A percentile compares a stretch with the other conserved stretches of the same genome.
Conservation (phyloP, 2,888 invertebrate genomes). For the Melieria omissa region DNA sequence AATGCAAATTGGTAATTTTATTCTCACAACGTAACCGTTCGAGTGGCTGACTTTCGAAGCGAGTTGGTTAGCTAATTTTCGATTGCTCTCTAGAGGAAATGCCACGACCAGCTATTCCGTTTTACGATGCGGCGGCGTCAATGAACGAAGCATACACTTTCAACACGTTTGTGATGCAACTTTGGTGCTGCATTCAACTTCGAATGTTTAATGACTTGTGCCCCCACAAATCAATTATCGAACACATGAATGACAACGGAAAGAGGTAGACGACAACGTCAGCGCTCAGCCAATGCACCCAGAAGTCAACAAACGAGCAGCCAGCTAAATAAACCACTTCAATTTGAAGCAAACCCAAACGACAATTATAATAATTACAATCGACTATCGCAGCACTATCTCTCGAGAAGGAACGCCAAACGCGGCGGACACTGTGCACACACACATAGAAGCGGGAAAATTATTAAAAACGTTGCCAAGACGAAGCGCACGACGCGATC, state of each 20-base stretch:
- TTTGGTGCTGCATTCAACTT: conserved; percentile 62
- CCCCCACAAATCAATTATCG: conserved; percentile 57
- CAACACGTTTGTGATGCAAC: conserved; percentile 1
- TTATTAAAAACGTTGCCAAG: conserved; percentile 9
- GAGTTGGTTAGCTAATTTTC: conserved; percentile 44
- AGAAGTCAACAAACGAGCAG: conserved; percentile 34
- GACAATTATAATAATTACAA: conserved; percentile 62
- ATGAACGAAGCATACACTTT: no score
- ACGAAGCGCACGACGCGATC: background rate
- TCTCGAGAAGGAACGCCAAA: no score
- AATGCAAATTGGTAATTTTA: conserved; percentile 29
- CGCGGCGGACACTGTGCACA: conserved; percentile 24
- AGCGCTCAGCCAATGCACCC: conserved; percentile 40
- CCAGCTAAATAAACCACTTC: conserved; percentile 41
- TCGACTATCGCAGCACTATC: conserved; percentile 48
- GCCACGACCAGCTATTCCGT: conserved; percentile 19
- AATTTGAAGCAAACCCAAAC: conserved; percentile 52
- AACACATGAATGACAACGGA: conserved; percentile 27
- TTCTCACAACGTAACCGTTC: conserved; percentile 31
- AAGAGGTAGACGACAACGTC: conserved; percentile 21
- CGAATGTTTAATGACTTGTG: conserved; percentile 47
- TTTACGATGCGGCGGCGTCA: no score
- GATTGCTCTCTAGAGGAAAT: conserved; percentile 40
- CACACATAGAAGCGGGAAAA: conserved; percentile 2
- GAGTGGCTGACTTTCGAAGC: conserved; percentile 5